Percentiles rank a stretch among this genome's conserved stretches.
Evolutionary conservation across 2,113 vertebrate species (phyloP).

Genomic region (Danio rerio): DNA sequence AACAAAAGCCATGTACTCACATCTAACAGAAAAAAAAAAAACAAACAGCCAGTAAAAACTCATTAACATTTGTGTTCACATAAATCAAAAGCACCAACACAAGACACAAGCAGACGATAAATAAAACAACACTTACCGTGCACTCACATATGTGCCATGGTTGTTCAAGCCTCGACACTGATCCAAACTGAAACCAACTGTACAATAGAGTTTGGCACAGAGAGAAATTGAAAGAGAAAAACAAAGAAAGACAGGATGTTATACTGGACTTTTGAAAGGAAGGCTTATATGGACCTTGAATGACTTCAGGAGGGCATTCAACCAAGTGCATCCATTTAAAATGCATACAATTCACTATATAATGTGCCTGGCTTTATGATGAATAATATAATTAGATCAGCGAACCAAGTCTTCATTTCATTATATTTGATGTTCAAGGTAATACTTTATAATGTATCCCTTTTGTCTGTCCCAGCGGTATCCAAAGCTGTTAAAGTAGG

Average conservation of each 20-base stretch:
- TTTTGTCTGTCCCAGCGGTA: not conserved
- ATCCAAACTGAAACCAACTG: too few species aligned
- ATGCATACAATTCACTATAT: constrained; percentile 27
- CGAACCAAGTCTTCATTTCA: not conserved
- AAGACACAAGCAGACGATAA: too few species aligned
- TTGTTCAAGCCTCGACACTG: too few species aligned
- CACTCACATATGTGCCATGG: too few species aligned
- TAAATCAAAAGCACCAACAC: too few species aligned
- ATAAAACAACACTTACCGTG: too few species aligned
- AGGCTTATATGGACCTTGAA: constrained; percentile 26
- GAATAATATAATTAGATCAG: constrained; percentile 18
- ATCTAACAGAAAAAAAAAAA: too few species aligned
- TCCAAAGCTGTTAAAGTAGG: not conserved
- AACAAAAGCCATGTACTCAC: too few species aligned
- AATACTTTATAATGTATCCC: not conserved
- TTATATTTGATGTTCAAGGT: not conserved
- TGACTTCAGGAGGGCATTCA: constrained; percentile 38
- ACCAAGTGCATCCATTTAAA: constrained; percentile 16
- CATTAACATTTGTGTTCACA: too few species aligned
- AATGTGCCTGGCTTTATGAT: not conserved
- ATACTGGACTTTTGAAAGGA: not conserved
- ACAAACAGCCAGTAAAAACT: too few species aligned
- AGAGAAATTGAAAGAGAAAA: not conserved
- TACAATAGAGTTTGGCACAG: not conserved
- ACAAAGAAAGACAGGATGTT: not conserved